Percentiles rank a stretch among this genome's conserved stretches.
Evolutionary conservation across 2,797 vertebrate species (phyloP).

Genomic region (Alouatta caraya): DNA sequence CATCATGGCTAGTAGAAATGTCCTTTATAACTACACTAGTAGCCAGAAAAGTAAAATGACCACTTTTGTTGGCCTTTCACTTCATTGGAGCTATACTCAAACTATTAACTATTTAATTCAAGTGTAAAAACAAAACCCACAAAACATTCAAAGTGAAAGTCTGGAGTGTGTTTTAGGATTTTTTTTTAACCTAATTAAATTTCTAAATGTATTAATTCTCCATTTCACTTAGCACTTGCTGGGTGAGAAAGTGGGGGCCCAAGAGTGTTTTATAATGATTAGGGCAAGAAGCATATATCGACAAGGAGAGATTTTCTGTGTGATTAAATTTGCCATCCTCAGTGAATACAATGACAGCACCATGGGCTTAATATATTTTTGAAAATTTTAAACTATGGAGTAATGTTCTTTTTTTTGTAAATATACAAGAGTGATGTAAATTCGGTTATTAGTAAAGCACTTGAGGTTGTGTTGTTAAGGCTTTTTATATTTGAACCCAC

Average conservation of each 20-base stretch:
- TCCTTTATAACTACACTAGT: not conserved
- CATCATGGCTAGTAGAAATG: not conserved
- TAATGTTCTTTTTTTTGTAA: not conserved
- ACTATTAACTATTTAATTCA: not conserved
- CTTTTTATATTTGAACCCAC: not conserved
- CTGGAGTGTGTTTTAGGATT: not conserved
- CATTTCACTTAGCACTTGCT: not conserved
- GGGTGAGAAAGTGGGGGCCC: not conserved
- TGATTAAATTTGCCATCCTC: not conserved
- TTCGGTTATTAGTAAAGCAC: not conserved
- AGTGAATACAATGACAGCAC: not conserved
- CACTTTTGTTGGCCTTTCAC: not conserved
- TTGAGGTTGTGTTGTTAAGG: not conserved
- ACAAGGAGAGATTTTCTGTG: not conserved
- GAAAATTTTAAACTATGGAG: not conserved
- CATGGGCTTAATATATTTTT: not conserved
- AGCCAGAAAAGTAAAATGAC: not conserved
- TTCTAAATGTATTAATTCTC: constrained; percentile 12
- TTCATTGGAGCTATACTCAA: not conserved
- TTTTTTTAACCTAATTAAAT: not conserved
- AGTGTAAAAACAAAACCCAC: not conserved
- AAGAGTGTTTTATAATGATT: not conserved
- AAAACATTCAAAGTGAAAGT: not conserved
- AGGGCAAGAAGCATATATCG: not conserved
- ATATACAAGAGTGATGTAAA: not conserved